Evolutionary conservation across 2,888 invertebrate species (phyloP).

Genomic region (Andrena chrysosceles): DNA sequence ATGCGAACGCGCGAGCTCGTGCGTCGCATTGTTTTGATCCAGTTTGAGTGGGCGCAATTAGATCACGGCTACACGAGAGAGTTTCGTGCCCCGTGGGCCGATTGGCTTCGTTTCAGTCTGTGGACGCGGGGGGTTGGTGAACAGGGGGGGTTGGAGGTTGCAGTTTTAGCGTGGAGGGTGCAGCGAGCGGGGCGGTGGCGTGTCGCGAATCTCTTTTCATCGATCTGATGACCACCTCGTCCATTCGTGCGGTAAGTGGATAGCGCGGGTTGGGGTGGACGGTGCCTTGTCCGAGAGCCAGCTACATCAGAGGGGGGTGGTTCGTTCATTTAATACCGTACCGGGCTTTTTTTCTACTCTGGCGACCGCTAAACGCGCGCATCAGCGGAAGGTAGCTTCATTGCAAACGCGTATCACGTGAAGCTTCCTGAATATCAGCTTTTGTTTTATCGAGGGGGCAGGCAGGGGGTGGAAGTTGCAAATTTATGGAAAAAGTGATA

Average conservation of each 20-base stretch:
- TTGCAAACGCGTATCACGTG: too few species aligned
- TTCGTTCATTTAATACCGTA: conserved; percentile 67
- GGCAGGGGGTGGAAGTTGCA: too few species aligned
- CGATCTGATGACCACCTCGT: conserved; percentile 81
- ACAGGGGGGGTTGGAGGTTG: conserved; percentile 1
- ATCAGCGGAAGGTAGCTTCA: too few species aligned
- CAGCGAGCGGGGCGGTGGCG: conserved; percentile 69
- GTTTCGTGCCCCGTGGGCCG: conserved; percentile 40
- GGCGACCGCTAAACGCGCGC: conserved; percentile 33
- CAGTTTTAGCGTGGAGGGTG: conserved; percentile 61
- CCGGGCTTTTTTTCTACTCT: conserved; percentile 17
- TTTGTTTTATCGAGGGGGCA: too few species aligned
- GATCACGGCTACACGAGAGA: conserved; percentile 53
- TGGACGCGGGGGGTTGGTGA: background rate
- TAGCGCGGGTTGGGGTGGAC: conserved; percentile 54
- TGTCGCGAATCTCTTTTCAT: conserved; percentile 82
- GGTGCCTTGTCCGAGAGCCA: conserved; percentile 59
- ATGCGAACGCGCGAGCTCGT: conserved; percentile 49
- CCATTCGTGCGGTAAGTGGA: conserved; percentile 75
- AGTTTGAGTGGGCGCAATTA: conserved; percentile 56
- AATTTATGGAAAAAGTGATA: too few species aligned
- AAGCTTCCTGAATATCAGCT: too few species aligned
- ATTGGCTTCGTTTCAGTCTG: conserved; percentile 61
- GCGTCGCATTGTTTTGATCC: conserved; percentile 55
- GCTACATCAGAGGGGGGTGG: conserved; percentile 35